These are phyloP conservation scores for Cettia cetti DNA, from an alignment of 2,113 vertebrate genomes.

Conservation along the genomic window DNA sequence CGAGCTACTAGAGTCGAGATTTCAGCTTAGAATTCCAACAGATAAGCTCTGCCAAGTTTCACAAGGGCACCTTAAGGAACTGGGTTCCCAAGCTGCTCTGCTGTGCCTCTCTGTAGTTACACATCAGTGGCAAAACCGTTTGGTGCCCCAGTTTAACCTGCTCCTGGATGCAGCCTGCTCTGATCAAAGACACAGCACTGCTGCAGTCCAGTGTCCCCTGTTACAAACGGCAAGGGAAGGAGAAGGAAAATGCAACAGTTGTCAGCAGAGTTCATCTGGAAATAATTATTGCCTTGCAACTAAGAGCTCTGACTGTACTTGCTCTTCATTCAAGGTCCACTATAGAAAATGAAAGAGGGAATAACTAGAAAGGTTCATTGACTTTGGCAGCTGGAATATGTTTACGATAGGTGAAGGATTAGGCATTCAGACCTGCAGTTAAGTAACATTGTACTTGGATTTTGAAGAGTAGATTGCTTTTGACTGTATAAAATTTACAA, in stretches of 20 bases:
- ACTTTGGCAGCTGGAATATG: neutral
- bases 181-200: neutral
- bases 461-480: neutral
- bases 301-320: neutral
- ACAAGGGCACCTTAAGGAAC: neutral
- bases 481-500: neutral
- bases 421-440: neutral
- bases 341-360: neutral
- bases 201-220: neutral
- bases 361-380: neutral
- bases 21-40: neutral
- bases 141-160: neutral
- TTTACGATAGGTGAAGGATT: neutral
- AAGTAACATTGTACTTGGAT: neutral
- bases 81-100: neutral
- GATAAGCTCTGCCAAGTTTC: neutral
- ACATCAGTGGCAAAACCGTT: neutral
- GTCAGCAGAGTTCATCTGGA: neutral
- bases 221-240: neutral
- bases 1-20: slow-evolving; percentile 12
- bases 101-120: neutral
- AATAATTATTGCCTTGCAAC: neutral
- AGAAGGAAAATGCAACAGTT: neutral
- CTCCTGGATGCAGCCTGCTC: neutral
- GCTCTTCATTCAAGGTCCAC: neutral